Evolutionary conservation across 2,113 vertebrate species (phyloP), one percentile per base, ranked within the genome.

Genomic region (Bambusicola thoracicus): DNA sequence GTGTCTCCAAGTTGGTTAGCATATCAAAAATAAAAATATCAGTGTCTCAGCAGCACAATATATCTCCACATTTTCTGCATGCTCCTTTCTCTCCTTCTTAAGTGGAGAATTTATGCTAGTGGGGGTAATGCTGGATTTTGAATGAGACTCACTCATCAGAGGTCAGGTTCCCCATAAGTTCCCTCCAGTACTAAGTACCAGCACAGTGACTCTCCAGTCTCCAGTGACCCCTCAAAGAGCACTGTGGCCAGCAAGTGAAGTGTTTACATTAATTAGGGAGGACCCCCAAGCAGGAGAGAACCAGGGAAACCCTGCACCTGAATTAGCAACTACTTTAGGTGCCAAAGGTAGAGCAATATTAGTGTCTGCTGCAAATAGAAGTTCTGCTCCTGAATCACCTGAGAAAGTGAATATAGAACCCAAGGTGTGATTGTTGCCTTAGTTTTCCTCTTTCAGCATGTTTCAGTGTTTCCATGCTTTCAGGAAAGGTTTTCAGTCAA

Each of bases 121-220:
- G 15, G 36, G 11, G 32, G 34, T 79, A 49, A 11, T 25, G 12
- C 3, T 9, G 7, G 17, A 70, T 75, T 77, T 86, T 63, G 24
- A 8, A 41, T 76, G 10, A 85, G 0, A 25, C 62, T 13, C 44
- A 11, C 5, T 41, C 44, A 79, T 46, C 44, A 79, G 24, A 72
- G 14, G 2, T 66, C 27, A 72, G 43, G 13, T 4, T 91, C 6
- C 8, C 21, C 10, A 8, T 14, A 24, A n/a, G 10, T 41, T 89
- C 40, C 6, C 3, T 7, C 8, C 0, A 0, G 2, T 6, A 4
- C 10, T 55, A 77, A 74, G 8, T 13, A 46, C 2, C 5, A 3
- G 36, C 10, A 0, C 58, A 61, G 19, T 36, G 19, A 58, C 15
- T 48, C 18, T 16, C 10, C 30, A 32, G 18, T 29, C 44, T 5